phyloP scores from a whole-genome alignment of 2,888 invertebrate genomes.

The Lasioglossum villosulum region DNA sequence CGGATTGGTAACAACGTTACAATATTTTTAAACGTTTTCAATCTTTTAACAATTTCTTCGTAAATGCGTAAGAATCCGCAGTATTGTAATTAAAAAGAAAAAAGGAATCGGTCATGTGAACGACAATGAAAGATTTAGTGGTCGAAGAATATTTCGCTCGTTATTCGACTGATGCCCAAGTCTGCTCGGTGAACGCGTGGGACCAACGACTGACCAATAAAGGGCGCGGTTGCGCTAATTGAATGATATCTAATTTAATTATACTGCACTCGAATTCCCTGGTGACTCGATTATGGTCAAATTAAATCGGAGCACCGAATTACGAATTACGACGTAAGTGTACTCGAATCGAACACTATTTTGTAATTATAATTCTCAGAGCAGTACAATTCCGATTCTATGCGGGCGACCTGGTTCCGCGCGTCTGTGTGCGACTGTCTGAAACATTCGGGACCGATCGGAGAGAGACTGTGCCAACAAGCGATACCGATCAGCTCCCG shows the following conservation, averaged over 20 bases:
- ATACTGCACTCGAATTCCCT: neutral
- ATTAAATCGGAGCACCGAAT: neutral
- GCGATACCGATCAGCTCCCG: neutral
- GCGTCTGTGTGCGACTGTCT: neutral
- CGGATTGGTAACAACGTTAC: too few species aligned
- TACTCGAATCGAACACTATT: neutral
- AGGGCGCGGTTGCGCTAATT: neutral
- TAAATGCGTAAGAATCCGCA: too few species aligned
- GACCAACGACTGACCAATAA: neutral
- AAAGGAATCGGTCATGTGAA: too few species aligned
- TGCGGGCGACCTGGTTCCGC: neutral
- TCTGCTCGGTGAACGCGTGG: neutral
- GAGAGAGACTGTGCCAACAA: neutral
- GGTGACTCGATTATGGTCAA: neutral
- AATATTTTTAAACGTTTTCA: too few species aligned
- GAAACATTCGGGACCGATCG: neutral
- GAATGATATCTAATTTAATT: too few species aligned
- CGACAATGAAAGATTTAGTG: too few species aligned
- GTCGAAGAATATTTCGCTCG: too few species aligned
- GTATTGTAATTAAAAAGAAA: too few species aligned
- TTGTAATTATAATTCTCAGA: neutral
- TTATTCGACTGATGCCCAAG: neutral
- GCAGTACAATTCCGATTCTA: neutral
- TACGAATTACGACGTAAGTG: neutral
- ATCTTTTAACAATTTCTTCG: too few species aligned